These are phyloP conservation scores for Festucalex cinctus DNA, from an alignment of 2,113 vertebrate genomes.

Conservation along the genomic window DNA sequence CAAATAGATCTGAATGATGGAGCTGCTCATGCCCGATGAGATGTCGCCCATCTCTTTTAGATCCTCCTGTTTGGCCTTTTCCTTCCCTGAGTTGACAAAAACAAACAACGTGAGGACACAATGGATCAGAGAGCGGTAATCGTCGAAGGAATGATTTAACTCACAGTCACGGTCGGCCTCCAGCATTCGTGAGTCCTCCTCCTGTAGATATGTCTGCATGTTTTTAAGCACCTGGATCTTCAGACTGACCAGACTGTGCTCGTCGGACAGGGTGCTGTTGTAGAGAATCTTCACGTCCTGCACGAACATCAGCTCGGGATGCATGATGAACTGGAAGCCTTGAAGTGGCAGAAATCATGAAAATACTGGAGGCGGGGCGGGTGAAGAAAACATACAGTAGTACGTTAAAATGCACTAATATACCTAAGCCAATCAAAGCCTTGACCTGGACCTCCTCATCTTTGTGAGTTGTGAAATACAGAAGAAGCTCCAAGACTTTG, in stretches of 20 bases:
- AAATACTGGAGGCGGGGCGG: not conserved
- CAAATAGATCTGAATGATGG: constrained; percentile 99
- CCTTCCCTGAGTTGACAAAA: constrained; percentile 81
- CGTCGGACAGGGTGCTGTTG: constrained; percentile 88
- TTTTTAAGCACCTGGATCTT: constrained; percentile 98
- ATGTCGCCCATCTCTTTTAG: constrained; percentile 99
- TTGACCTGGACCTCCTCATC: constrained; percentile 98
- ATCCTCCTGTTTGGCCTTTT: constrained; percentile 92
- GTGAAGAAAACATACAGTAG: not conserved
- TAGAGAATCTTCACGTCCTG: constrained; percentile 95
- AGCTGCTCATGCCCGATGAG: constrained; percentile 99
- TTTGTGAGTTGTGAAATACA: constrained; percentile 96
- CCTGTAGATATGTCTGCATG: constrained; percentile 95
- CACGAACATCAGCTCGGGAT: constrained; percentile 94
- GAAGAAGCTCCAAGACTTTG: constrained; percentile 92
- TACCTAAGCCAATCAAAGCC: constrained; percentile 97
- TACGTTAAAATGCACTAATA: not conserved
- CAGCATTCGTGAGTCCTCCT: constrained; percentile 97
- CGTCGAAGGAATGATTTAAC: constrained; percentile 42
- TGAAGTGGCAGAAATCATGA: constrained; percentile 12
- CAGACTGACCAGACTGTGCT: constrained; percentile 81
- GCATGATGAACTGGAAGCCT: constrained; percentile 98
- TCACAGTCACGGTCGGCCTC: constrained; percentile 95
- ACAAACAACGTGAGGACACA: not conserved
- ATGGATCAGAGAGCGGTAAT: too few relatives aligned